Percentiles rank a stretch among this genome's conserved stretches.
These are phyloP conservation scores for Panurus biarmicus DNA, from an alignment of 2,113 vertebrate genomes.

Conservation along the genomic window DNA sequence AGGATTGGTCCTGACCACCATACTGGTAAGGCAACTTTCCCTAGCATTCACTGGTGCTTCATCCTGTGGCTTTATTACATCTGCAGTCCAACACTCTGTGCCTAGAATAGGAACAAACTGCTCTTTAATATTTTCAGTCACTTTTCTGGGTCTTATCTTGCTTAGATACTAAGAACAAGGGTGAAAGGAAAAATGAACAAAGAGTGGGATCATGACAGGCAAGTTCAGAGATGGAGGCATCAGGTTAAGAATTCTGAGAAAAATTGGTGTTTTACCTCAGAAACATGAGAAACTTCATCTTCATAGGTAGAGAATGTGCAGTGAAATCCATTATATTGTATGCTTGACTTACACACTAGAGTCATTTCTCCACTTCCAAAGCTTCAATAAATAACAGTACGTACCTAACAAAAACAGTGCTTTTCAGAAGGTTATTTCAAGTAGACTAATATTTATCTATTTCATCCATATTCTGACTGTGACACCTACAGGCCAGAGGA, in stretches of 20 bases:
- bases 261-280: neutral
- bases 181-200: neutral
- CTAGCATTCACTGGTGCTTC: neutral
- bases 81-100: neutral
- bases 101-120: neutral
- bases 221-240: neutral
- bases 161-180: neutral
- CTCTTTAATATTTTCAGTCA: neutral
- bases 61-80: neutral
- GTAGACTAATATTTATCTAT: neutral
- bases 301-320: neutral
- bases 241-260: neutral
- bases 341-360: neutral
- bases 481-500: constrained; percentile 28
- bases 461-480: neutral
- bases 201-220: neutral
- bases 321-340: neutral
- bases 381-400: neutral
- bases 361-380: neutral
- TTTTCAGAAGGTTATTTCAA: neutral
- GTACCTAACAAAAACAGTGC: neutral
- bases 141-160: neutral
- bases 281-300: neutral
- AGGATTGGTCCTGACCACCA: neutral
- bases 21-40: neutral